A percentile compares a stretch with the other conserved stretches of the same genome.
These are phyloP conservation scores for Hystrix cristata DNA, from an alignment of 2,113 vertebrate genomes.

Conservation along the genomic window DNA sequence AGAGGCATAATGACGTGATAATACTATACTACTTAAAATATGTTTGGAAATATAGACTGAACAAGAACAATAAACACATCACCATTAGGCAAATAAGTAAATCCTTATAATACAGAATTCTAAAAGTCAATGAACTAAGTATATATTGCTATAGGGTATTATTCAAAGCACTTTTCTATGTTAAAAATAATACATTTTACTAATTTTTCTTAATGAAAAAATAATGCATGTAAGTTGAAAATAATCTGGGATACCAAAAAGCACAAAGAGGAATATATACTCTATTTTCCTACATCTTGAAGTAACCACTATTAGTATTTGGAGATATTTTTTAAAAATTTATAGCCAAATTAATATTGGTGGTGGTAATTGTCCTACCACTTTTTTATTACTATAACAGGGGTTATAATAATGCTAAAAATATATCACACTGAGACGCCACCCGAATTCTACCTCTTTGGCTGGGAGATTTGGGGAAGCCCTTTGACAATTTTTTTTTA, in stretches of 20 bases:
- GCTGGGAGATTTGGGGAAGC: neutral
- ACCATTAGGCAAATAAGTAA: slow-evolving; percentile 5
- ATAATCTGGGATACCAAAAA: slow-evolving; percentile 45
- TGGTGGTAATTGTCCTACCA: neutral
- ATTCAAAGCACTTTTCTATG: slow-evolving; percentile 20
- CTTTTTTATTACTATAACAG: neutral
- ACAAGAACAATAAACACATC: slow-evolving; percentile 19
- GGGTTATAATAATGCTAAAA: neutral
- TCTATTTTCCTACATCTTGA: neutral
- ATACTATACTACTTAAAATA: slow-evolving; percentile 19
- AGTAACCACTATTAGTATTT: neutral
- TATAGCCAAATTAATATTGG: slow-evolving; percentile 6
- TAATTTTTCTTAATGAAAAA: slow-evolving; percentile 55
- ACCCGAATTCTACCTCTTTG: neutral
- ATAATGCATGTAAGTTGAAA: slow-evolving; percentile 52
- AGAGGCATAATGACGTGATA: slow-evolving; percentile 19
- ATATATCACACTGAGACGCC: rapidly evolving
- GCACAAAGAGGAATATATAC: neutral
- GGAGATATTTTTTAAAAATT: neutral
- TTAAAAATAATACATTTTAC: slow-evolving; percentile 55
- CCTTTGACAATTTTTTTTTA: neutral
- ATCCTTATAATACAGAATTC: slow-evolving; percentile 54
- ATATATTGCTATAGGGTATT: slow-evolving; percentile 34
- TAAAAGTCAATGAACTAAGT: slow-evolving; percentile 59
- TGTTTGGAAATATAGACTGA: neutral